These are phyloP conservation scores for Menidia menidia DNA, from an alignment of 2,797 vertebrate genomes.

Conservation along the genomic window DNA sequence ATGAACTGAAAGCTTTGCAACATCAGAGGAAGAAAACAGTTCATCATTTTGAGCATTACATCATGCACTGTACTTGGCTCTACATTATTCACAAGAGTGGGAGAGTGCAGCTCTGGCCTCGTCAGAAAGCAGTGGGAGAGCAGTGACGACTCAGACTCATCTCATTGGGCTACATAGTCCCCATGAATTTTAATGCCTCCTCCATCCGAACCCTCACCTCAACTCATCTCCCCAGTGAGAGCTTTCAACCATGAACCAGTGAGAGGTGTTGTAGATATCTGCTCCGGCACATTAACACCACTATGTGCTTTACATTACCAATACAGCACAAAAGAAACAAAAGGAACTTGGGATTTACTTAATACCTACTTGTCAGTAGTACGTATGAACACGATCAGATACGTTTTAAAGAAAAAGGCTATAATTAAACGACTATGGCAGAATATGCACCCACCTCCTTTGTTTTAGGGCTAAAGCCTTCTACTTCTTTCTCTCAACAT, in stretches of 20 bases:
- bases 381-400: conserved; percentile 39
- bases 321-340: conserved; percentile 43
- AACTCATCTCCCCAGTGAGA: conserved; percentile 49
- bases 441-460: conserved; percentile 54
- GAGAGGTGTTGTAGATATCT: conserved; percentile 47
- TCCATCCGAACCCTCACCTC: conserved; percentile 69
- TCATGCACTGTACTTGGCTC: conserved; percentile 42
- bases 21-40: conserved; percentile 41
- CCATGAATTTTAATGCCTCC: conserved; percentile 70
- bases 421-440: conserved; percentile 52
- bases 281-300: conserved; percentile 34
- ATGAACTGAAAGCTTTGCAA: background rate
- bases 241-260: conserved; percentile 54
- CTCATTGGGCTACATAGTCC: conserved; percentile 53
- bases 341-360: conserved; percentile 49
- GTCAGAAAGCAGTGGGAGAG: conserved; percentile 62
- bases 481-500: conserved; percentile 55
- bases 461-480: conserved; percentile 50
- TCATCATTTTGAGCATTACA: conserved; percentile 41
- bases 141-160: conserved; percentile 44
- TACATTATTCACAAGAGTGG: conserved; percentile 52
- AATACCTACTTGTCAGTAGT: conserved; percentile 57
- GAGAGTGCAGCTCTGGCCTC: conserved; percentile 52
- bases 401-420: conserved; percentile 45
- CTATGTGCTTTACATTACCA: conserved; percentile 50